These are phyloP conservation scores for Aurelia aurita DNA, from an alignment of 30 jellyfish, hydroid and myxozoan species.

Conservation along the genomic window DNA sequence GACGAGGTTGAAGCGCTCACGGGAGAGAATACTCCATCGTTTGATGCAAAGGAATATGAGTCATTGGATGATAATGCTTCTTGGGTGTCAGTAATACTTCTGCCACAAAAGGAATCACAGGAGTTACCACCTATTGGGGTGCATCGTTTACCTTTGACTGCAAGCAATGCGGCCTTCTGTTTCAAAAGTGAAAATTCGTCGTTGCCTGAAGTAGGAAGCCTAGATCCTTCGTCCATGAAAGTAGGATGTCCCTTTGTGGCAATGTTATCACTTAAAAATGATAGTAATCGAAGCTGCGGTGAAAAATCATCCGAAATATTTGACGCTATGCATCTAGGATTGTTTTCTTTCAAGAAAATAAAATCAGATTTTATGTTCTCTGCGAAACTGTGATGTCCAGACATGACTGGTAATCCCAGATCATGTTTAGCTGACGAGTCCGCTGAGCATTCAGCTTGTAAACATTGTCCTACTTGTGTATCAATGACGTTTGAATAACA, in stretches of 20 bases:
- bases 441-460: background rate
- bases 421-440: background rate
- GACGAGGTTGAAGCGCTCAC: background rate
- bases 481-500: background rate
- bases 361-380: background rate
- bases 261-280: background rate
- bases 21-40: conserved; percentile 15
- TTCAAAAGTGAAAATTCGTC: background rate
- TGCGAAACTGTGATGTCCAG: background rate
- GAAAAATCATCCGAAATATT: background rate
- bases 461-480: too few species aligned
- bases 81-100: background rate
- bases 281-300: background rate
- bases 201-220: background rate
- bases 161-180: conserved; percentile 23
- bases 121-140: too few species aligned
- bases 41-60: background rate
- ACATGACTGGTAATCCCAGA: background rate
- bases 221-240: background rate
- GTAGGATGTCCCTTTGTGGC: background rate
- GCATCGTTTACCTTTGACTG: too few species aligned
- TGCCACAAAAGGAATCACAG: too few species aligned
- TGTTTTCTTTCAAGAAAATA: background rate
- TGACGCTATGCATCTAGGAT: background rate
- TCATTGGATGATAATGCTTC: background rate